Percentiles rank a stretch among this genome's conserved stretches.
These are phyloP conservation scores for Ivindomyrus marchei DNA, from an alignment of 2,113 vertebrate species.

Conservation along the genomic window DNA sequence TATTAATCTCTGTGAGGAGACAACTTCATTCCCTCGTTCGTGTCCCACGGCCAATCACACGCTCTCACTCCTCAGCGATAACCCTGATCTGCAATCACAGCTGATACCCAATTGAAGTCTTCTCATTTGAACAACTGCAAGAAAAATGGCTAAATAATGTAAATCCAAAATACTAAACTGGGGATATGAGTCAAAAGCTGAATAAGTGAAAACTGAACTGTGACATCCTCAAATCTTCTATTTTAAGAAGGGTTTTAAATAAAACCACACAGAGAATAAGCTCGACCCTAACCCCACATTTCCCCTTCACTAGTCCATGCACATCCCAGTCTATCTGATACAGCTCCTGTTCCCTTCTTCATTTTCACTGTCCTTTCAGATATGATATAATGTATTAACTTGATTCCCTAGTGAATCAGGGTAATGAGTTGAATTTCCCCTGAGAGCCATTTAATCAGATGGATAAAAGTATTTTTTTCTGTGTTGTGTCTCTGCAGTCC, in stretches of 20 bases:
- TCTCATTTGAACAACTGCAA: neutral
- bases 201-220: neutral
- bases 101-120: neutral
- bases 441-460: neutral
- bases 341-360: slow-evolving; percentile 1
- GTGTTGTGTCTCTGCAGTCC: neutral
- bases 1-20: neutral
- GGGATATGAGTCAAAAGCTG: neutral
- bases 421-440: slow-evolving; percentile 6
- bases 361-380: slow-evolving; percentile 6
- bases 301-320: neutral
- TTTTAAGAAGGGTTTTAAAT: neutral
- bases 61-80: neutral
- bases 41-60: neutral
- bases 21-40: neutral
- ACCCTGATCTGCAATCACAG: neutral
- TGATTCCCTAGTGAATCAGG: neutral
- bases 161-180: neutral
- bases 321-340: neutral
- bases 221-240: neutral
- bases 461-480: neutral
- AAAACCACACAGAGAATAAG: neutral
- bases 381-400: neutral
- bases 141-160: neutral
- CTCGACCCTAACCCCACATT: neutral